Conservation (phyloP, 2,888 invertebrate genomes). For the Rhogogaster chlorosoma region DNA sequence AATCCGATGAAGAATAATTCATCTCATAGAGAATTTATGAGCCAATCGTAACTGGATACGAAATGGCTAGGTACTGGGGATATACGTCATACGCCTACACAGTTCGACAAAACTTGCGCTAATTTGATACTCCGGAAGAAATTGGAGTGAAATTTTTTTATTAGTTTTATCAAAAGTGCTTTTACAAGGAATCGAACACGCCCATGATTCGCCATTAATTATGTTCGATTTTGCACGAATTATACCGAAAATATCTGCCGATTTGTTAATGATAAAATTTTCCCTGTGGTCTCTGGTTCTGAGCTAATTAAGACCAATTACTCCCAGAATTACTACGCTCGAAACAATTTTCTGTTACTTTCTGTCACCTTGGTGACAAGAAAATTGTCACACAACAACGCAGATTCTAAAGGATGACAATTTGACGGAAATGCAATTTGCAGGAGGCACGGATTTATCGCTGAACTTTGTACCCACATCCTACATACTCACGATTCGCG, state of each 20-base stretch:
- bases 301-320: not conserved
- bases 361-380: too few relatives aligned
- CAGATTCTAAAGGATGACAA: not conserved
- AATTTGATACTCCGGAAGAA: not conserved
- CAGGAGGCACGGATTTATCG: not conserved
- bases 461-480: not conserved
- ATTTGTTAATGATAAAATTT: not conserved
- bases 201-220: not conserved
- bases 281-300: not conserved
- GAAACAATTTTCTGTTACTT: not conserved
- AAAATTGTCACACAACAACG: not conserved
- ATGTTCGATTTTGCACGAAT: not conserved
- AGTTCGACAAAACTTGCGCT: not conserved
- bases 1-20: slow-evolving; percentile 12
- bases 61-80: not conserved
- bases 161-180: not conserved
- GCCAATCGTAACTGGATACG: not conserved
- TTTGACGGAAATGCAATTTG: not conserved
- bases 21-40: slow-evolving; percentile 9
- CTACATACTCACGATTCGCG: slow-evolving; percentile 9
- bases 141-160: not conserved
- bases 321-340: not conserved
- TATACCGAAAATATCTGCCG: not conserved
- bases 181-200: not conserved
- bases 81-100: not conserved